Percentiles rank a stretch among this genome's conserved stretches.
phyloP scores from a whole-genome alignment of 1,140 invertebrate species.

The Gryon sp. region DNA sequence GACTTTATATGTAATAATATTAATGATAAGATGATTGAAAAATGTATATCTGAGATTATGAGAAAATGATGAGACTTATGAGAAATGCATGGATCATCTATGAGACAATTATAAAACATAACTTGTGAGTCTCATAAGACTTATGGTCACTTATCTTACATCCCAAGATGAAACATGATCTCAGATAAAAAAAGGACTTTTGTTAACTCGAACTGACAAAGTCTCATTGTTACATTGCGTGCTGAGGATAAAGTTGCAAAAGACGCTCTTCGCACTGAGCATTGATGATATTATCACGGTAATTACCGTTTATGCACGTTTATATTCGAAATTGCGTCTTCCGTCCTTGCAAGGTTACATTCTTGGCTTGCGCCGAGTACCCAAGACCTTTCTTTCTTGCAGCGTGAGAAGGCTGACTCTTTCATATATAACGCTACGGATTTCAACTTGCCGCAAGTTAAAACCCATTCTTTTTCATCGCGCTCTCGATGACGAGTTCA shows the following conservation, averaged over 20 bases:
- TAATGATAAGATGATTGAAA: no score
- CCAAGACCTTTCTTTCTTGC: conserved; percentile 47
- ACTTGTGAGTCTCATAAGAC: no score
- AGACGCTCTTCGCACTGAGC: conserved; percentile 6
- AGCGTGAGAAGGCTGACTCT: conserved; percentile 70
- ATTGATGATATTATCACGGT: conserved; percentile 45
- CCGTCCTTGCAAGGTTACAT: conserved; percentile 75
- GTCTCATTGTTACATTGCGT: conserved; percentile 31
- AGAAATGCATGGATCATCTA: no score
- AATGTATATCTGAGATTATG: no score
- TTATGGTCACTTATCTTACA: no score
- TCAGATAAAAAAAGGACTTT: no score
- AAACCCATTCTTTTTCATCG: conserved; percentile 41
- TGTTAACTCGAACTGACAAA: conserved; percentile 32
- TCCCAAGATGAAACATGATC: no score
- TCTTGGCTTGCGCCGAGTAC: conserved; percentile 32
- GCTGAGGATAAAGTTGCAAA: conserved; percentile 37
- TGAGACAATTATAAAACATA: no score
- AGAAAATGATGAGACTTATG: no score
- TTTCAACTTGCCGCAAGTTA: conserved; percentile 61
- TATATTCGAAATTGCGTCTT: conserved; percentile 70
- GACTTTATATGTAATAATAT: no score
- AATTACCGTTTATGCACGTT: conserved; percentile 59
- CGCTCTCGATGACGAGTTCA: conserved; percentile 1
- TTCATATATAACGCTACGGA: conserved; percentile 57